Percentiles rank a stretch among this genome's conserved stretches.
Conservation (phyloP, 2,113 vertebrate species). For the Macaca nemestrina region DNA sequence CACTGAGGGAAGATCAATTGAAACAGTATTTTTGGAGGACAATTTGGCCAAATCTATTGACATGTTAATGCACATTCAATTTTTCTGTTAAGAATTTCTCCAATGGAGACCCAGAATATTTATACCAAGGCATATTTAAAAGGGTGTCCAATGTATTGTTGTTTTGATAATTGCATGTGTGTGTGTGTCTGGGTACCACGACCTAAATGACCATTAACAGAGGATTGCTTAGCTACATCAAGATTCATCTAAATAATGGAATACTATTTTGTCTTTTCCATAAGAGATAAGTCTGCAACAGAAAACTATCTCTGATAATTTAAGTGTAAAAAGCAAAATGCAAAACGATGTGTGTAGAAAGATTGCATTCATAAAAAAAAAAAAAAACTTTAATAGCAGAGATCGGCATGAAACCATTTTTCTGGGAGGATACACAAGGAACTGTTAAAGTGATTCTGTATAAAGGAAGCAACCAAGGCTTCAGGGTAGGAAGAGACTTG, state of each 20-base stretch:
- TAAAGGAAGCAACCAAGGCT: background rate
- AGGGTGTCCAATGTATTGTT: background rate
- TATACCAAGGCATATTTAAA: background rate
- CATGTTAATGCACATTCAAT: background rate
- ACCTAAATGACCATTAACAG: background rate
- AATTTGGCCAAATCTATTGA: background rate
- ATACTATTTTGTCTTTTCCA: background rate
- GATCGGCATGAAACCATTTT: background rate
- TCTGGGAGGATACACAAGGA: background rate
- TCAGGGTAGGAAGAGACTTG: background rate
- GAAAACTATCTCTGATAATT: background rate
- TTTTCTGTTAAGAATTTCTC: background rate
- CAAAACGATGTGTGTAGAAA: slow-evolving; percentile 27
- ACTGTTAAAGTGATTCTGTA: background rate
- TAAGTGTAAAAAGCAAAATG: slow-evolving; percentile 41
- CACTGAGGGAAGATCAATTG: background rate
- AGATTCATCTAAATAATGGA: background rate
- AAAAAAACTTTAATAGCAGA: slow-evolving; percentile 31
- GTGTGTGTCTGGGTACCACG: background rate
- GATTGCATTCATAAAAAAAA: slow-evolving; percentile 47
- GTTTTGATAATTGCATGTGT: background rate
- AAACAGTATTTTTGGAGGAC: background rate
- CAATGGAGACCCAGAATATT: background rate
- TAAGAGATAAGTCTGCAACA: background rate
- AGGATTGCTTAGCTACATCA: background rate